phyloP scores from a whole-genome alignment of 2,888 invertebrate genomes.

The Apamea sordens region DNA sequence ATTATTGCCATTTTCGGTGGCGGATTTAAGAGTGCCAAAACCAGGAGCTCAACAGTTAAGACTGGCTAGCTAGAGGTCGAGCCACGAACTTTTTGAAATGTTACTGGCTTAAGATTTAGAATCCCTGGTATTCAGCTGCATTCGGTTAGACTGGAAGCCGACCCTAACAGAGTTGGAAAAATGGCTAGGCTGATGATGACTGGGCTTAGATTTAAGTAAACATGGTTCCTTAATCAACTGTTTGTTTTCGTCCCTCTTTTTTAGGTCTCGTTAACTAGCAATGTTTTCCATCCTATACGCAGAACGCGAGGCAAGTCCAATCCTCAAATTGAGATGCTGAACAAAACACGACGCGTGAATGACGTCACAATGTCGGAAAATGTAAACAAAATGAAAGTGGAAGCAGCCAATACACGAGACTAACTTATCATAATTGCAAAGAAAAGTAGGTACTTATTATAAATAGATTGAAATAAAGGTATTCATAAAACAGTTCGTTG shows the following conservation, averaged over 20 bases:
- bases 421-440: conserved; percentile 15
- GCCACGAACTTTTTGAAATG: not conserved
- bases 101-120: not conserved
- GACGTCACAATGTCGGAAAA: conserved; percentile 33
- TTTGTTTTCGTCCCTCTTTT: too few species aligned
- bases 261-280: not conserved
- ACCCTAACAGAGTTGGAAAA: not conserved
- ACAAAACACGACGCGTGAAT: conserved; percentile 16
- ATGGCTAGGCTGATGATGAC: not conserved
- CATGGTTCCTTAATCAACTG: not conserved
- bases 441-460: not conserved
- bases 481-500: not conserved
- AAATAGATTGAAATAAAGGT: not conserved
- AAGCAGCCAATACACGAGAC: conserved; percentile 21
- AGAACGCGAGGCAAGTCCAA: not conserved
- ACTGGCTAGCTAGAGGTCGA: not conserved
- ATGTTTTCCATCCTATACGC: not conserved
- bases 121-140: not conserved
- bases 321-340: not conserved
- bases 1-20: not conserved
- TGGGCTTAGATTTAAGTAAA: not conserved
- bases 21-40: not conserved
- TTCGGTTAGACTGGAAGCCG: not conserved
- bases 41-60: not conserved
- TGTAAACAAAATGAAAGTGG: conserved; percentile 37